These are phyloP conservation scores for Drosophila nannoptera DNA, from an alignment of 1,140 invertebrate genomes.

Conservation along the genomic window DNA sequence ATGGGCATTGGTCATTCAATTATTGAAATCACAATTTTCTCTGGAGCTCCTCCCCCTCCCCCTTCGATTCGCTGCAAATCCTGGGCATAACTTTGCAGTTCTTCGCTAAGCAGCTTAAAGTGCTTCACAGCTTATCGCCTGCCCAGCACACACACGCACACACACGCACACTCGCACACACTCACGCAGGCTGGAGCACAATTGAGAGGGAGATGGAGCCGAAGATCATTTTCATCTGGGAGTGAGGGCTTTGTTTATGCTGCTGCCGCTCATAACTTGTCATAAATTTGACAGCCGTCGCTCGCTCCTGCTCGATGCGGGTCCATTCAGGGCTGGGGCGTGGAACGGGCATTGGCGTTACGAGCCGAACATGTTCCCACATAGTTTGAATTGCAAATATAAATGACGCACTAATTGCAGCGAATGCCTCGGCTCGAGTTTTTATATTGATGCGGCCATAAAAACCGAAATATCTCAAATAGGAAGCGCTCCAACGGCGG, in stretches of 20 bases:
- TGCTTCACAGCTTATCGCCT: constrained; percentile 60
- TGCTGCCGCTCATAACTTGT: constrained; percentile 74
- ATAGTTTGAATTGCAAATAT: constrained; percentile 75
- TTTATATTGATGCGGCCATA: constrained; percentile 48
- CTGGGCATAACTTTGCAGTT: constrained; percentile 39
- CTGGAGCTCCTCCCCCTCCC: background rate
- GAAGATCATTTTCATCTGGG: constrained; percentile 39
- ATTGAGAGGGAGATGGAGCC: constrained; percentile 25
- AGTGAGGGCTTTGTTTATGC: constrained; percentile 63
- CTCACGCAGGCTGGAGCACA: constrained; percentile 11
- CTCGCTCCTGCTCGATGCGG: constrained; percentile 44
- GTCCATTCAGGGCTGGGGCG: constrained; percentile 49
- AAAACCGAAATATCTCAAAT: constrained; percentile 34
- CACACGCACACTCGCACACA: background rate
- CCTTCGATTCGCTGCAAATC: constrained; percentile 13
- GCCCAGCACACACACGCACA: constrained; percentile 43
- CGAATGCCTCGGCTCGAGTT: constrained; percentile 36
- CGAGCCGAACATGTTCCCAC: constrained; percentile 48
- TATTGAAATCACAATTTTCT: no score
- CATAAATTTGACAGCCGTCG: constrained; percentile 68
- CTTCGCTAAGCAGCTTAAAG: constrained; percentile 62
- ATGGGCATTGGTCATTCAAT: no score
- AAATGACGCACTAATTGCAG: constrained; percentile 74
- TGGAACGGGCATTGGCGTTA: constrained; percentile 6
- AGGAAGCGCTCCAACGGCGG: constrained; percentile 13